Evolutionary conservation across 2,888 invertebrate genomes (phyloP), one percentile per base, ranked within the genome.

Genomic region (Mythimna impura): DNA sequence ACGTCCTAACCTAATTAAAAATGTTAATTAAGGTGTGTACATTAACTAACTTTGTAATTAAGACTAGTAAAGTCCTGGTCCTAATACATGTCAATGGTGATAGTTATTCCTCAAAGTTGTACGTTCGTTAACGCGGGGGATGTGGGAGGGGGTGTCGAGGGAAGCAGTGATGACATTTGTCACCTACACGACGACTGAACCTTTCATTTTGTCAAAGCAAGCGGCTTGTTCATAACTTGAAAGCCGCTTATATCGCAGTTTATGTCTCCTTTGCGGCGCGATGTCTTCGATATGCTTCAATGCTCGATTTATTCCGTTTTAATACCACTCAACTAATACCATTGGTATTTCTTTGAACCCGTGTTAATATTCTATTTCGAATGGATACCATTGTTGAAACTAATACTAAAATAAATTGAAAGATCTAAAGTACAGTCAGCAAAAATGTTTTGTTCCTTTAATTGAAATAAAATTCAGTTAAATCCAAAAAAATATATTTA

Each of bases 221-320:
- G 75, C 77, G 80, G 76, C 83, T 87, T 84, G 86, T 89, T 89
- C 85, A 86, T 88, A 89, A 90, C 90, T 89, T 91, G 88, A 92
- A 91, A 89, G 88, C 86, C 74, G 88, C 85, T 89, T 86, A 82
- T 78, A 87, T 85, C 79, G 71, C 78, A 83, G 80, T 88, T 84
- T 82, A 86, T 80, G 75, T 85, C 82, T 76, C 80, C 65, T 78
- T 80, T 74, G 77, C 77, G 61, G 71, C 20, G 47, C 25, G 60
- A 71, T 72, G 60, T 71, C 67, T 78, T 76, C 58, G 68, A 71
- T 76, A 76, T 74, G 68, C 76, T 81, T 80, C 66, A 80, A 77
- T 80, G 57, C 43, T 68, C 78, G 66, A 30, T 30, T 30, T 30
- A 30, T 30, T 30, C 30, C 3, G 30, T 30, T 30, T 30, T 30